Evolutionary conservation across 2,888 invertebrate species (phyloP), one percentile per base, ranked within the genome.

Genomic region (Erannis defoliaria): DNA sequence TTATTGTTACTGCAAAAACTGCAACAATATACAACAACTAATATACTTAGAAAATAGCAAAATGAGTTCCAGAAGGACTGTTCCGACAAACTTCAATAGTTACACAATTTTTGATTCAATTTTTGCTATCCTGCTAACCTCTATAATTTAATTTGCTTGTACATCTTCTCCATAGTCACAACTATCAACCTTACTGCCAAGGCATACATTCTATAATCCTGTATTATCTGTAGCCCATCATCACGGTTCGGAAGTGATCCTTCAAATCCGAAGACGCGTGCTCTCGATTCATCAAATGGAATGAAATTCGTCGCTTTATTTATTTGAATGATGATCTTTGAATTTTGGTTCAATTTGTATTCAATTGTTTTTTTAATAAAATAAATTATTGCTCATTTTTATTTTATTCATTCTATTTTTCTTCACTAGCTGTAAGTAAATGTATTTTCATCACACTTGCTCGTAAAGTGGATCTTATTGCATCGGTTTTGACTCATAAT

Each of bases 241-340:
- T 56, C 37, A 51, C 45, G 19, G 53, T 55, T 53, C 84, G 84
- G 84, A 88, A 85, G 74, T 73, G 81, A 85, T 84, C 81, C 72
- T 74, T 80, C 76, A 74, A 68, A 75, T 66, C 38, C 16, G 56
- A 49, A 61, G 77, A 42, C 89, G 83, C 90, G 91, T 88, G 91
- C 68, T 64, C 63, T 68, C 77, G 77, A 90, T 91, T 83, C 79
- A 90, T 91, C 90, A 91, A 80, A 75, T 62, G 21, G 53, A 62
- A 67, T 64, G 46, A 63, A 64, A 62, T 63, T 69, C 63, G 42
- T 62, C 58, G 53, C 53, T 66, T 63, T 68, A 66, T 71, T 66
- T 64, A 46, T 68, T 72, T 66, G 63, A 65, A 65, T 71, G 71
- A 75, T 73, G 63, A 62, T 66, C 50, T 45, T 63, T 46, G 61